phyloP scores from a whole-genome alignment of 2,113 vertebrate species.

The Recurvirostra avosetta region DNA sequence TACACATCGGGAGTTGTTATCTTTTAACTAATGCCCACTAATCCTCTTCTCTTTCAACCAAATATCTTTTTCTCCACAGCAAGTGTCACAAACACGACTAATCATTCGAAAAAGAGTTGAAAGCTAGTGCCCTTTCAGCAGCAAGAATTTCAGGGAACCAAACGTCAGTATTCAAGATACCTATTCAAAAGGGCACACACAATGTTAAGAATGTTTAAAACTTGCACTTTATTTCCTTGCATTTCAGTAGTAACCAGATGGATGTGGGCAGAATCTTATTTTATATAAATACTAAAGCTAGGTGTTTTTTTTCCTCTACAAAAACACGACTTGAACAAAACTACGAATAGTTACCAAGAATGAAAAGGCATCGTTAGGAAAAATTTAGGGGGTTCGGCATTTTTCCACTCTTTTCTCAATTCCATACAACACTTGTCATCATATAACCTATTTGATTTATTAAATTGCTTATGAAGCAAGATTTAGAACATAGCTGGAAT shows the following conservation, averaged over 20 bases:
- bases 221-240: not conserved
- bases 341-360: not conserved
- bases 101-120: not conserved
- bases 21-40: not conserved
- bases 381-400: not conserved
- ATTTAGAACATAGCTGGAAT: not conserved
- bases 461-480: conserved; percentile 20
- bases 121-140: not conserved
- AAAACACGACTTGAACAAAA: not conserved
- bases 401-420: not conserved
- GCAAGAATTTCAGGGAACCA: not conserved
- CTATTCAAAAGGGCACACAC: not conserved
- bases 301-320: not conserved
- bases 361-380: not conserved
- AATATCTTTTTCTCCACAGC: not conserved
- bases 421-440: not conserved
- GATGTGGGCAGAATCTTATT: not conserved
- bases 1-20: not conserved
- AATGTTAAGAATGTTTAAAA: not conserved
- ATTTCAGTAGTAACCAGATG: not conserved
- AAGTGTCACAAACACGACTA: not conserved
- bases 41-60: not conserved
- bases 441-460: conserved; percentile 3
- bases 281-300: not conserved
- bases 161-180: not conserved